phyloP scores from a whole-genome alignment of 1,140 invertebrate genomes.

The Pentalonia nigronervosa region DNA sequence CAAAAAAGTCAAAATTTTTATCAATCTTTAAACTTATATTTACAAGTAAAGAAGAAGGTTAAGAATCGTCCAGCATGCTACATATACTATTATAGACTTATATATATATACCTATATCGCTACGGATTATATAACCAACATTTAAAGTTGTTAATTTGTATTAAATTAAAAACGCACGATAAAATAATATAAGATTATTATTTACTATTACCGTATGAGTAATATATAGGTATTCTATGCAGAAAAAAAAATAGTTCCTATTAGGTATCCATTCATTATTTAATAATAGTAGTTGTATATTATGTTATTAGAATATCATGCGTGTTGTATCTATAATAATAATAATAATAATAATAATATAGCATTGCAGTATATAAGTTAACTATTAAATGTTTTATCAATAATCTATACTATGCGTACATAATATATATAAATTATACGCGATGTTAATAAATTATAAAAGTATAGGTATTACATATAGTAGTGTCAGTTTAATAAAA shows the following conservation, averaged over 20 bases:
- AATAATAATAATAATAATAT: not conserved
- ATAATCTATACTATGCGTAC: not conserved
- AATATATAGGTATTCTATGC: not conserved
- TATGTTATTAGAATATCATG: not conserved
- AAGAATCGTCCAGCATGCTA: not conserved
- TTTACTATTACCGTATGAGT: not conserved
- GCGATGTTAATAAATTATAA: not conserved
- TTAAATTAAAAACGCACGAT: not conserved
- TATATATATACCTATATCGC: too few relatives aligned
- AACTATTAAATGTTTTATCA: not conserved
- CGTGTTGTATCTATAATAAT: constrained; percentile 15
- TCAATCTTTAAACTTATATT: not conserved
- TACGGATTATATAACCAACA: not conserved
- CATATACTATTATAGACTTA: too few relatives aligned
- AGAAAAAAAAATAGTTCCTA: not conserved
- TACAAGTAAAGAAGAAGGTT: not conserved
- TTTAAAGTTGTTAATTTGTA: not conserved
- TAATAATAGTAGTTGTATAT: not conserved
- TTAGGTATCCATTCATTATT: not conserved
- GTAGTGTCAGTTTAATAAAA: not conserved
- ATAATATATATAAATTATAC: not conserved
- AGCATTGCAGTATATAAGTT: not conserved
- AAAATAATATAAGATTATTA: not conserved
- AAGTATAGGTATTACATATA: not conserved
- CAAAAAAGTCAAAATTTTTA: not conserved